These are phyloP conservation scores for Chascanopsetta lugubris DNA, from an alignment of 2,113 vertebrate species.

Conservation along the genomic window DNA sequence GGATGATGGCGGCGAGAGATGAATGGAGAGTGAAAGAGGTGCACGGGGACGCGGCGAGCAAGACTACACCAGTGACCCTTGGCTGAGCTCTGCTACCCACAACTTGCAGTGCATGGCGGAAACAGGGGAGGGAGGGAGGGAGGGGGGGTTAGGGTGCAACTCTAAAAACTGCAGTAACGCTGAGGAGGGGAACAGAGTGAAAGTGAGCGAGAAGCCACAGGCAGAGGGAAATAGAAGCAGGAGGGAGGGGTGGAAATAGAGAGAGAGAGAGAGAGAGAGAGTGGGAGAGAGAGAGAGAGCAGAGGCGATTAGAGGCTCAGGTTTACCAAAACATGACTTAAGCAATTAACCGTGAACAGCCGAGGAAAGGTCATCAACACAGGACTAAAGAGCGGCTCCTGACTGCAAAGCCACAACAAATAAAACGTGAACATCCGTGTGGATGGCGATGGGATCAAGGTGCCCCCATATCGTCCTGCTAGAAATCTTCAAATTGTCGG, in stretches of 20 bases:
- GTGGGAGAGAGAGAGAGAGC: no score
- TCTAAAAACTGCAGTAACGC: constrained; percentile 55
- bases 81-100: constrained; percentile 76
- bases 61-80: constrained; percentile 75
- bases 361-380: constrained; percentile 49
- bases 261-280: no score
- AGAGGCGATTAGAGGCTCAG: constrained; percentile 72
- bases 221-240: constrained; percentile 45
- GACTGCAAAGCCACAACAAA: constrained; percentile 62
- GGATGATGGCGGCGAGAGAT: constrained; percentile 60
- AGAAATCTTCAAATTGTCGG: constrained; percentile 55
- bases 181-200: constrained; percentile 41
- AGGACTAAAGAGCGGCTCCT: constrained; percentile 49
- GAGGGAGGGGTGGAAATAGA: constrained; percentile 52
- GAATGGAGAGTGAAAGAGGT: constrained; percentile 52
- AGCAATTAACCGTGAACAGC: constrained; percentile 69
- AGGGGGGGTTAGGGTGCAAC: no score
- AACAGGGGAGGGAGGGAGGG: constrained; percentile 64
- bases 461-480: constrained; percentile 53
- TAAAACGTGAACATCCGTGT: constrained; percentile 56
- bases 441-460: constrained; percentile 55
- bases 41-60: constrained; percentile 53
- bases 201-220: constrained; percentile 59
- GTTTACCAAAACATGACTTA: constrained; percentile 77
- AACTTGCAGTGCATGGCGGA: constrained; percentile 73